phyloP scores from a whole-genome alignment of 2,113 vertebrate species.

The Tylochromis polylepis region DNA sequence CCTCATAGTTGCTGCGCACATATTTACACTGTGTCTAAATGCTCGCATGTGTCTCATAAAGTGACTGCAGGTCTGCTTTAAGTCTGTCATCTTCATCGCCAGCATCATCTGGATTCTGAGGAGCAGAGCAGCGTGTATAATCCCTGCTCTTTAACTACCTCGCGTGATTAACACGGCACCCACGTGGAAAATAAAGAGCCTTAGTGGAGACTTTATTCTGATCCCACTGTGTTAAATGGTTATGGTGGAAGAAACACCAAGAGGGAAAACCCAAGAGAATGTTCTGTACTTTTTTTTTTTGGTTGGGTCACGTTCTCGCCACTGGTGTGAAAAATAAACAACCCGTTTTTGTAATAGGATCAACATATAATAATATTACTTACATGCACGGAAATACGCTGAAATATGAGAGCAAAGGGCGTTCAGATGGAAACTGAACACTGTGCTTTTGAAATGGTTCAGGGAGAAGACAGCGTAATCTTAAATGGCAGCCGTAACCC shows the following conservation, averaged over 20 bases:
- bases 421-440: background rate
- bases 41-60: slow-evolving; percentile 1
- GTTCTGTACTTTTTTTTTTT: background rate
- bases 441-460: background rate
- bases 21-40: background rate
- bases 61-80: background rate
- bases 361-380: slow-evolving; percentile 28
- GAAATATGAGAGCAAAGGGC: background rate
- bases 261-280: background rate
- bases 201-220: slow-evolving; percentile 41
- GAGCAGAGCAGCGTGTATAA: slow-evolving; percentile 26
- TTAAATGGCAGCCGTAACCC: background rate
- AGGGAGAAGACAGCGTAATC: background rate
- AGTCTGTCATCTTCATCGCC: slow-evolving; percentile 38
- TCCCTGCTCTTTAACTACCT: slow-evolving; percentile 40
- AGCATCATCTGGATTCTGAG: slow-evolving; percentile 10
- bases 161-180: slow-evolving; percentile 42
- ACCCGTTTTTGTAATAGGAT: slow-evolving; percentile 43
- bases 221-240: slow-evolving; percentile 46
- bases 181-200: slow-evolving; percentile 47
- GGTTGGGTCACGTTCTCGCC: background rate
- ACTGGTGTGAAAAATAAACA: slow-evolving; percentile 29
- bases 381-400: background rate
- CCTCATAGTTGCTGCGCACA: background rate
- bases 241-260: background rate